phyloP scores from a whole-genome alignment of 2,888 invertebrate species.

The Caenorhabditis sinica region DNA sequence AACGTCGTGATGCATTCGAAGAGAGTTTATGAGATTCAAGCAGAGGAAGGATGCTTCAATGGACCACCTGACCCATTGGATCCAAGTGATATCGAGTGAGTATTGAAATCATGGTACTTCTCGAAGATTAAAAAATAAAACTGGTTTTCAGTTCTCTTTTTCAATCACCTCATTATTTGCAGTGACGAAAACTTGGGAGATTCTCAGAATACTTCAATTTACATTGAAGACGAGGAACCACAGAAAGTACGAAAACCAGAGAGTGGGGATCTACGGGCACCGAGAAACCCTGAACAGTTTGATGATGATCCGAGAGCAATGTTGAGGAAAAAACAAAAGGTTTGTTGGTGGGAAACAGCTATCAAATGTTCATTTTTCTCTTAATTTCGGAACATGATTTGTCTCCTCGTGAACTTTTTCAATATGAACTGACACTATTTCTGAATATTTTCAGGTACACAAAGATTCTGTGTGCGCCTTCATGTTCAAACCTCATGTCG shows the following conservation, averaged over 20 bases:
- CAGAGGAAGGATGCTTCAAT: conserved; percentile 73
- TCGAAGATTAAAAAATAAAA: neutral
- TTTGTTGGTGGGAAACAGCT: neutral
- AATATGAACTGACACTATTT: neutral
- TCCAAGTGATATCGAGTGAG: conserved; percentile 59
- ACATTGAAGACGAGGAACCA: conserved; percentile 60
- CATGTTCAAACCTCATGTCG: conserved; percentile 68
- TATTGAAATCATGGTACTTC: neutral
- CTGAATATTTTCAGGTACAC: conserved; percentile 67
- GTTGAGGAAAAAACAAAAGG: conserved; percentile 71
- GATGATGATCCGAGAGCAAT: conserved; percentile 71
- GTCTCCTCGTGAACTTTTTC: no score
- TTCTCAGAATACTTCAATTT: conserved; percentile 44
- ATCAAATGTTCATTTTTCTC: neutral
- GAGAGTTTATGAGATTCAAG: conserved; percentile 75
- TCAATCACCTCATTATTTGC: conserved; percentile 8
- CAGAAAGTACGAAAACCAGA: conserved; percentile 64
- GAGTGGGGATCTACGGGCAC: conserved; percentile 55
- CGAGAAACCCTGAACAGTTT: conserved; percentile 40
- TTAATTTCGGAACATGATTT: neutral
- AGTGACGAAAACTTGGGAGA: conserved; percentile 55
- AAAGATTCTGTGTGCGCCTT: conserved; percentile 75
- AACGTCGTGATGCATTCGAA: conserved; percentile 75
- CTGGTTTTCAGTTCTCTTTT: neutral
- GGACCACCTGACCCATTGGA: conserved; percentile 66